Evolutionary conservation across 2,888 invertebrate genomes (phyloP).

Genomic region (Brachycybe producta): DNA sequence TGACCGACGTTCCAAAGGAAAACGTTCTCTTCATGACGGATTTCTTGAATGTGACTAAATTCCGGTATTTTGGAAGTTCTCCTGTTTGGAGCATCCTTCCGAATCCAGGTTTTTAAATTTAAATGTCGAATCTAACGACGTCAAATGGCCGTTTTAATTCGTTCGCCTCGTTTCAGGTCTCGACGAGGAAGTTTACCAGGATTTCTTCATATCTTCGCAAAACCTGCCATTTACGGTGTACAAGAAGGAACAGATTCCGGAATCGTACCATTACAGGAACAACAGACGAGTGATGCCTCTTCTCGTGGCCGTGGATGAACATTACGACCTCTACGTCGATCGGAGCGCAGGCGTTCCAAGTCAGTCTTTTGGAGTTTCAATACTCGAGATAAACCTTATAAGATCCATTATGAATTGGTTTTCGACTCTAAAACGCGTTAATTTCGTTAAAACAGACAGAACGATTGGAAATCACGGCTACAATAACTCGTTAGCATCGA

Average conservation of each 20-base stretch:
- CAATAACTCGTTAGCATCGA: constrained; percentile 43
- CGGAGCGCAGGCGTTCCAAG: constrained; percentile 21
- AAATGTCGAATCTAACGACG: not conserved
- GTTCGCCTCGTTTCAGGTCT: constrained; percentile 2
- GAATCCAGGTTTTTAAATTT: constrained; percentile 23
- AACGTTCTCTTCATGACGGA: constrained; percentile 8
- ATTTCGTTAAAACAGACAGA: not conserved
- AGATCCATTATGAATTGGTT: no score
- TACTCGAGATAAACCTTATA: not conserved
- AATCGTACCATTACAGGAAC: constrained; percentile 47
- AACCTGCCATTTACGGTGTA: constrained; percentile 37
- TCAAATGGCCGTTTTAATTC: not conserved
- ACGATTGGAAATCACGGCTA: constrained; percentile 46
- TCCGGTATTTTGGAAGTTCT: not conserved
- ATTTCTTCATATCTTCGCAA: constrained; percentile 5
- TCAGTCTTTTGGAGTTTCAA: constrained; percentile 22
- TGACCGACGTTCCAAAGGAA: constrained; percentile 27
- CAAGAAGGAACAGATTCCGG: constrained; percentile 45
- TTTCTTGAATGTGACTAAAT: not conserved
- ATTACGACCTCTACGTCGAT: constrained; percentile 40
- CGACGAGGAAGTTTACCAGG: constrained; percentile 11
- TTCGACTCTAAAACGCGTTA: not conserved
- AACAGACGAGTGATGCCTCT: constrained; percentile 48
- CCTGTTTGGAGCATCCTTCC: constrained; percentile 17
- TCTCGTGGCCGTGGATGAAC: constrained; percentile 46